phyloP scores from a whole-genome alignment of 2,113 vertebrate species.

The Charadrius vociferus region DNA sequence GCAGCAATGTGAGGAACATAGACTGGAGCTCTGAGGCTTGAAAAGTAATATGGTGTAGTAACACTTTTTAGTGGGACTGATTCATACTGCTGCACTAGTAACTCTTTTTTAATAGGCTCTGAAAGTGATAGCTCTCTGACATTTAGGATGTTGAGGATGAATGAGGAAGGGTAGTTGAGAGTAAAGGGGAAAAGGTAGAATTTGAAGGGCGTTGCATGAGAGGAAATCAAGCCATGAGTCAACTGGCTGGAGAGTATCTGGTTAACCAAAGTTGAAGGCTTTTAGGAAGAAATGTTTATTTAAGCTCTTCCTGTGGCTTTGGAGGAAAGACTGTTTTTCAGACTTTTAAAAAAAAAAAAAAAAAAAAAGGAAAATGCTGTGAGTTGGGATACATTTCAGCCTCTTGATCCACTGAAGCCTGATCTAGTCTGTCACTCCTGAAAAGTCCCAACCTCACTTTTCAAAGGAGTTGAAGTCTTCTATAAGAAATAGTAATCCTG shows the following conservation, averaged over 20 bases:
- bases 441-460: not conserved
- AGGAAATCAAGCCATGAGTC: constrained; percentile 38
- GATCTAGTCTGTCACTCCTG: constrained; percentile 1
- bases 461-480: not conserved
- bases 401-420: constrained; percentile 31
- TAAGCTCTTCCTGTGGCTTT: constrained; percentile 56
- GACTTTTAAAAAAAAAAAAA: not conserved
- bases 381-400: constrained; percentile 35
- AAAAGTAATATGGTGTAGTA: not conserved
- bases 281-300: constrained; percentile 59
- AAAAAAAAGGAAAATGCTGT: not conserved
- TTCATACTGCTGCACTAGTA: not conserved
- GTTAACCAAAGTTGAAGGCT: constrained; percentile 54
- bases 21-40: not conserved
- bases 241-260: constrained; percentile 56
- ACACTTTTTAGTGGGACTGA: not conserved
- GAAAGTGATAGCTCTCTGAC: not conserved
- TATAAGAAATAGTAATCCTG: not conserved
- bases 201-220: not conserved
- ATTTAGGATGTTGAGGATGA: not conserved
- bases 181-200: not conserved
- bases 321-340: constrained; percentile 48
- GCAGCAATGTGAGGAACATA: not conserved
- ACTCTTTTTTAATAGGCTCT: not conserved
- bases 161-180: not conserved